Conservation (phyloP, 2,888 invertebrate species). For the Drosophila pegasa region DNA sequence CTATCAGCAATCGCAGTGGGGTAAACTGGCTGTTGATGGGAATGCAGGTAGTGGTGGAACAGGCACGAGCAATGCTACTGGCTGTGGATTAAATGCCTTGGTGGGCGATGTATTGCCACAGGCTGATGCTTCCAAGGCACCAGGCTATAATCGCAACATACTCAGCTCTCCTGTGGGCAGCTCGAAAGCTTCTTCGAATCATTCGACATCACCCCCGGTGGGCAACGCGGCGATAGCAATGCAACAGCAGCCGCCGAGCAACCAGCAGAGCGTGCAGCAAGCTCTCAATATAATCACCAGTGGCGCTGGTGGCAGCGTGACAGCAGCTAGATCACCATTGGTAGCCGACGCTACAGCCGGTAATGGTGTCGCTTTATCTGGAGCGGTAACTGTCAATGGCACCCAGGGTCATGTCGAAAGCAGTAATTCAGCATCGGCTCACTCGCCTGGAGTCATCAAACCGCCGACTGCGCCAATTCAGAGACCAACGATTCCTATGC, state of each 20-base stretch:
- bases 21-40: constrained; percentile 81
- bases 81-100: constrained; percentile 50
- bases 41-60: constrained; percentile 47
- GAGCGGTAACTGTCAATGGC: constrained; percentile 51
- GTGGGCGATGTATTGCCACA: constrained; percentile 85
- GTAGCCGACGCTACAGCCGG: constrained; percentile 56
- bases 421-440: constrained; percentile 44
- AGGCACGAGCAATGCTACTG: constrained; percentile 57
- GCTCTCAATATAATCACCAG: constrained; percentile 68
- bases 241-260: constrained; percentile 42
- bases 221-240: constrained; percentile 55
- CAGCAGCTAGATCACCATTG: constrained; percentile 73
- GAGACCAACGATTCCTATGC: constrained; percentile 77
- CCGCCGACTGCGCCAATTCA: constrained; percentile 81
- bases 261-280: constrained; percentile 65
- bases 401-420: constrained; percentile 42
- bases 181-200: constrained; percentile 87
- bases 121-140: constrained; percentile 95
- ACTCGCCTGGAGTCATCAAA: constrained; percentile 79
- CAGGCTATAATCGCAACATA: constrained; percentile 92
- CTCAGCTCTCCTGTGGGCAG: constrained; percentile 92
- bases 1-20: constrained; percentile 86
- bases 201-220: constrained; percentile 86
- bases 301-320: constrained; percentile 34
- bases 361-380: constrained; percentile 26